Base-by-base conservation (phyloP, 1,140 invertebrate genomes). In the Alviniconcha marisindica region DNA sequence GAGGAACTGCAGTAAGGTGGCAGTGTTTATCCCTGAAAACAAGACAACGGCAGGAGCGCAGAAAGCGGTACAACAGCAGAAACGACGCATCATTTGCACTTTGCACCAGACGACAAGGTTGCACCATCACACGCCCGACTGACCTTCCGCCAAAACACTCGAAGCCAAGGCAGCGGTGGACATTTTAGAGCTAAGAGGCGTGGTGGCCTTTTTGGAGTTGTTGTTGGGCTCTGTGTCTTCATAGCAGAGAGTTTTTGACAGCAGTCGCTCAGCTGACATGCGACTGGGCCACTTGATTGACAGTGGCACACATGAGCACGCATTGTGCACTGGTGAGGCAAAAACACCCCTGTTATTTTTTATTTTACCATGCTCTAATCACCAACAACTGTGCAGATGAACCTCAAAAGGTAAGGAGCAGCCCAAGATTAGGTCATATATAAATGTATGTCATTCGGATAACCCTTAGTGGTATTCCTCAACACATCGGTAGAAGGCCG, bases 171-270 rank as follows among this genome's bases (percentile, higher is more conserved):
- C 36, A 42, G 28, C 12, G 12, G 69, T 40, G 36, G 38, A 10
- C 15, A 15, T 2, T 71, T 71, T 71, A 38, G 33, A 71, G 15
- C 36, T 38, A 42, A 38, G 36, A 18, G 60, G 21, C 15, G 51
- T 21, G 73, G 73, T 24, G 82, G 69, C 7, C 81, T 81, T 82
- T 85, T 86, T 86, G 84, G 83, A 76, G 86, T 87, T 87, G 84
- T 89, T 89, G 87, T 89, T 89, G 33, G 83, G 86, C 82, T 89
- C 88, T 28, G 42, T 24, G 73, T 82, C 40, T 54, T 85, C 86
- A 40, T 79, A 78, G 84, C 85, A 89, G 31, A 87, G 44, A 15
- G 85, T 85, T 87, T 85, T 87, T 71, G 82, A 82, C 56, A 86
- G 79, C 69, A 88, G 84, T 69, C 78, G 83, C 56, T 87, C 85